Percentiles rank a stretch among this genome's conserved stretches.
These are phyloP conservation scores for Nomada goodeniana DNA, from an alignment of 2,888 invertebrate species.

Conservation along the genomic window DNA sequence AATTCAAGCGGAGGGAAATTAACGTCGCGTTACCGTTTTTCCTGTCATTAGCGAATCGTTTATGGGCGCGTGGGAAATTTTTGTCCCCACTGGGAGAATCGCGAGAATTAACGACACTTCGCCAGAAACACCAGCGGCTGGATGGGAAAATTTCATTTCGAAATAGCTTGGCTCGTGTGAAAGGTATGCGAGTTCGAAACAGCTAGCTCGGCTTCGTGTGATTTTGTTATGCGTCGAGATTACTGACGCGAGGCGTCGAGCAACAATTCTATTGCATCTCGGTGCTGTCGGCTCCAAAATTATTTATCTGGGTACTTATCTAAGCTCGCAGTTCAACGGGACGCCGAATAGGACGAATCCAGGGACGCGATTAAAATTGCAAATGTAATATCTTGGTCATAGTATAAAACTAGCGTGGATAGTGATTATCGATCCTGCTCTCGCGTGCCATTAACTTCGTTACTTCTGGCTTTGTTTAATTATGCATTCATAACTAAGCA, in stretches of 20 bases:
- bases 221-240: not conserved
- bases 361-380: too few relatives aligned
- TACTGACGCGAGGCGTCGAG: constrained; percentile 15
- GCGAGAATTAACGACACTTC: constrained; percentile 38
- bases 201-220: not conserved
- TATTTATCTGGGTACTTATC: not conserved
- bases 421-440: not conserved
- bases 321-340: too few relatives aligned
- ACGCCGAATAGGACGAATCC: not conserved
- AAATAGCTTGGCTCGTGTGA: not conserved
- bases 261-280: too few relatives aligned
- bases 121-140: not conserved
- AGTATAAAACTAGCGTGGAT: constrained; percentile 1
- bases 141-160: constrained; percentile 15
- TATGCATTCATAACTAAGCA: constrained; percentile 29
- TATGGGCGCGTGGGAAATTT: not conserved
- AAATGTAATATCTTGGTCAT: not conserved
- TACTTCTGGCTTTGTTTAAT: constrained; percentile 35
- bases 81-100: not conserved
- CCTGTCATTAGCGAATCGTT: constrained; percentile 8
- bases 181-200: not conserved
- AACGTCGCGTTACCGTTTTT: not conserved
- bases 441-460: constrained; percentile 34
- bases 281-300: not conserved
- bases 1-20: not conserved